Conservation (phyloP, 2,113 vertebrate genomes). For the Neogale vison region DNA sequence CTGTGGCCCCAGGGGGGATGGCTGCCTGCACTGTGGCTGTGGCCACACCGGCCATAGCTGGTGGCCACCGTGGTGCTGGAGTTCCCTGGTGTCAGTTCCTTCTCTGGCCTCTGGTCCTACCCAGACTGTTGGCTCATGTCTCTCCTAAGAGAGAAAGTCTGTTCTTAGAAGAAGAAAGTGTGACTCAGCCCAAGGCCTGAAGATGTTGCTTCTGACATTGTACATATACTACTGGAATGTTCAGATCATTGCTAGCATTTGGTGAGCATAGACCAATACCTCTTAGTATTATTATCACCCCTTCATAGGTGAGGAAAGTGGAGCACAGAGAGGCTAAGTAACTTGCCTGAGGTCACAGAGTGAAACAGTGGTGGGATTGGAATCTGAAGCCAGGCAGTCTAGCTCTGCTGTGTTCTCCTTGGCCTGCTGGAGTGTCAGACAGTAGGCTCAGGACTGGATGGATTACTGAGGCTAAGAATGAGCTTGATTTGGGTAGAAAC, state of each 20-base stretch:
- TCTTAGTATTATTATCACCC: neutral
- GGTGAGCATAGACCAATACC: neutral
- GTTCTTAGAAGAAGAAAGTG: neutral
- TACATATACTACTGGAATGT: rapidly evolving
- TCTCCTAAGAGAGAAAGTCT: neutral
- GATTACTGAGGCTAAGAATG: neutral
- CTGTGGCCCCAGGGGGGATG: no score
- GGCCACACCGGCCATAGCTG: neutral
- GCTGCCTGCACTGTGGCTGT: neutral
- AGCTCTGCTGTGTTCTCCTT: neutral
- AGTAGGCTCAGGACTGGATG: neutral
- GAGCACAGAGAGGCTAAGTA: neutral
- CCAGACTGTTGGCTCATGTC: neutral
- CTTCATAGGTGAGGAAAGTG: neutral
- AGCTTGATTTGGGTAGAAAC: neutral
- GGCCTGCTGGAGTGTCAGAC: neutral
- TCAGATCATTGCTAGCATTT: neutral
- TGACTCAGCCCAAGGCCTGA: neutral
- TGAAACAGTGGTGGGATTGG: neutral
- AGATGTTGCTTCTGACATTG: neutral
- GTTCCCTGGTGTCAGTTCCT: neutral
- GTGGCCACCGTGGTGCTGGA: neutral
- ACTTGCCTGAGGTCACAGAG: neutral
- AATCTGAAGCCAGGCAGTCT: neutral
- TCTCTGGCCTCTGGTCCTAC: slow-evolving; percentile 20